Percentiles rank a stretch among this genome's conserved stretches.
Evolutionary conservation across 2,888 invertebrate genomes (phyloP).

Genomic region (Hedychridium roseum): DNA sequence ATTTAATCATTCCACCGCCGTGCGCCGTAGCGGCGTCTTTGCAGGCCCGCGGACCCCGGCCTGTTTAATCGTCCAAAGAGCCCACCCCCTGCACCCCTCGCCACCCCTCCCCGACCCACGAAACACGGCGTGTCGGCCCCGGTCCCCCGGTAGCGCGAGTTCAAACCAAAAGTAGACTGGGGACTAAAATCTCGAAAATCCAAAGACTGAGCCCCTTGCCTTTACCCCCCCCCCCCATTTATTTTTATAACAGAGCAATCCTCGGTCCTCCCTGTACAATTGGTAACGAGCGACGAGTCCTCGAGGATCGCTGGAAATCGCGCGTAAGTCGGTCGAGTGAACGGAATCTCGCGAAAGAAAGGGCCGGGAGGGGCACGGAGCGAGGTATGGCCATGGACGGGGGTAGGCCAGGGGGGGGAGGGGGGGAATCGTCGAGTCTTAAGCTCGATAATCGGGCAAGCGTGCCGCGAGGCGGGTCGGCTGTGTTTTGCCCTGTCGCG

Average conservation of each 20-base stretch:
- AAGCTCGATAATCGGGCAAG: constrained; percentile 41
- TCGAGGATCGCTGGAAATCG: too few relatives aligned
- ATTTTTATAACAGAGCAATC: too few relatives aligned
- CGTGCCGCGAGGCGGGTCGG: constrained; percentile 38
- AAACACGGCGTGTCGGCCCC: constrained; percentile 14
- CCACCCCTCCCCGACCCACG: constrained; percentile 23
- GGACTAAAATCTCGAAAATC: constrained; percentile 23
- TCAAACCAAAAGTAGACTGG: too few relatives aligned
- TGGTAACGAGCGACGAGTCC: too few relatives aligned
- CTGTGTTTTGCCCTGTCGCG: constrained; percentile 46
- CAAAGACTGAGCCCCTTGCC: constrained; percentile 2
- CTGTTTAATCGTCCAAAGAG: constrained; percentile 49
- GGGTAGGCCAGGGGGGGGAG: neutral
- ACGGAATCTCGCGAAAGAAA: too few relatives aligned
- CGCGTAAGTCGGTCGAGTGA: too few relatives aligned
- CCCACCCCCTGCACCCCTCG: constrained; percentile 15
- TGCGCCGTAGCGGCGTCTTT: constrained; percentile 50
- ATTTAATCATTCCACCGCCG: constrained; percentile 58
- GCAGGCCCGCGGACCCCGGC: constrained; percentile 43
- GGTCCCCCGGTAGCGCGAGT: neutral
- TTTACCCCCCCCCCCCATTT: neutral
- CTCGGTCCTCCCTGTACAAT: too few relatives aligned
- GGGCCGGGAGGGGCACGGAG: neutral
- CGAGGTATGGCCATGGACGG: constrained; percentile 6
- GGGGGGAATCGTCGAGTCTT: constrained; percentile 13